Conservation (phyloP, 1,140 invertebrate species). For the Philotrypesis tridentata region DNA sequence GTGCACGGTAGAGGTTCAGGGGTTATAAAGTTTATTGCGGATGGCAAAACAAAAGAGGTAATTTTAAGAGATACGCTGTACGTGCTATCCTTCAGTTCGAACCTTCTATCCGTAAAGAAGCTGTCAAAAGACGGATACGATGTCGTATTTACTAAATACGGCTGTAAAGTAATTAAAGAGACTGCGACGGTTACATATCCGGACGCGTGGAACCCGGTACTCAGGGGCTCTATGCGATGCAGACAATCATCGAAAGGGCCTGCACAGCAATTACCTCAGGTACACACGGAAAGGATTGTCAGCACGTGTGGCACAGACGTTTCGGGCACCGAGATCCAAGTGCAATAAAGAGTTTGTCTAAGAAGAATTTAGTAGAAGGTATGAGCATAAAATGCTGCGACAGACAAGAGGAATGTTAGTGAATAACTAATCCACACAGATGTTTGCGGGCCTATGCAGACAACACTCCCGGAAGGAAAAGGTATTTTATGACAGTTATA, state of each 20-base stretch:
- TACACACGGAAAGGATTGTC: too few relatives aligned
- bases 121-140: neutral
- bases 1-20: neutral
- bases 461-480: constrained; percentile 46
- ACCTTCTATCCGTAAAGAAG: constrained; percentile 23
- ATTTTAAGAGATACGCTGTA: neutral
- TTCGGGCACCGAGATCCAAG: constrained; percentile 30
- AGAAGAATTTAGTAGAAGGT: neutral
- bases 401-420: constrained; percentile 44
- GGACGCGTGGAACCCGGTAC: too few relatives aligned
- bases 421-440: neutral
- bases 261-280: neutral
- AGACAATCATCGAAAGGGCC: neutral
- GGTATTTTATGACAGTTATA: constrained; percentile 55
- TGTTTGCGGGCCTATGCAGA: constrained; percentile 44
- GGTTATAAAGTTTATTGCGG: too few relatives aligned
- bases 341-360: neutral
- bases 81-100: constrained; percentile 19
- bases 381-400: constrained; percentile 26
- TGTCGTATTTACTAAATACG: neutral
- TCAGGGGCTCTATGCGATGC: neutral
- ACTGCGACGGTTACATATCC: neutral
- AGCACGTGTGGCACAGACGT: constrained; percentile 33
- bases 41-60: neutral
- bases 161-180: neutral